These are phyloP conservation scores for Phaetusa simplex DNA, from an alignment of 2,113 vertebrate species.

Conservation along the genomic window DNA sequence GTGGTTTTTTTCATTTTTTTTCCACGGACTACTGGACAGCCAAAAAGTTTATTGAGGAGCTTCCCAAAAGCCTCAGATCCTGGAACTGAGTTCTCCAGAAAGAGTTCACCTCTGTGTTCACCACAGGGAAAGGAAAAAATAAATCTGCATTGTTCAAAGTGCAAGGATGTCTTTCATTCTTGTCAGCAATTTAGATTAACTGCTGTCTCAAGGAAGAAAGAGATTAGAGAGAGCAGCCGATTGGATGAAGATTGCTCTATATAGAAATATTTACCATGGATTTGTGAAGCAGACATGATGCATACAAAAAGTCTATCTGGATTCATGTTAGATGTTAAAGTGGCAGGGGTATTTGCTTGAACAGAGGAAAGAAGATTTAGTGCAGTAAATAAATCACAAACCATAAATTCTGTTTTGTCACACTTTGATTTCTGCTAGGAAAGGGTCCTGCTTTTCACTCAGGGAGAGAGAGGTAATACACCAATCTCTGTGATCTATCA, in stretches of 20 bases:
- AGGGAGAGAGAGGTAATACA: neutral
- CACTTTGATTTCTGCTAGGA: neutral
- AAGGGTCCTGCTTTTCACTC: neutral
- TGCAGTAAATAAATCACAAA: neutral
- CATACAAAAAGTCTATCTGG: neutral
- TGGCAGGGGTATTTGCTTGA: neutral
- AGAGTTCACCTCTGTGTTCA: neutral
- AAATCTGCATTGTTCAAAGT: neutral
- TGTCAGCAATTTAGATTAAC: neutral
- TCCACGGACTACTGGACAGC: neutral
- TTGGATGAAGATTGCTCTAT: neutral
- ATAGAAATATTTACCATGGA: neutral
- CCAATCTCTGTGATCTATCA: neutral
- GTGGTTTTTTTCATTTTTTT: neutral
- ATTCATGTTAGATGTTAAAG: neutral
- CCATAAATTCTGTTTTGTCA: neutral
- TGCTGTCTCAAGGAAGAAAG: neutral
- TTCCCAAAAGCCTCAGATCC: neutral
- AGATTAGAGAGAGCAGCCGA: neutral
- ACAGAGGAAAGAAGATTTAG: neutral
- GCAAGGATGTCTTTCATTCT: neutral
- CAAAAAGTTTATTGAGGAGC: neutral
- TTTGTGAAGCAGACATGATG: neutral
- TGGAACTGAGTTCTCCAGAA: neutral
- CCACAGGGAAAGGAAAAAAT: neutral